A percentile compares a stretch with the other conserved stretches of the same genome.
These are phyloP conservation scores for Apamea anceps DNA, from an alignment of 2,888 invertebrate species.

Conservation along the genomic window DNA sequence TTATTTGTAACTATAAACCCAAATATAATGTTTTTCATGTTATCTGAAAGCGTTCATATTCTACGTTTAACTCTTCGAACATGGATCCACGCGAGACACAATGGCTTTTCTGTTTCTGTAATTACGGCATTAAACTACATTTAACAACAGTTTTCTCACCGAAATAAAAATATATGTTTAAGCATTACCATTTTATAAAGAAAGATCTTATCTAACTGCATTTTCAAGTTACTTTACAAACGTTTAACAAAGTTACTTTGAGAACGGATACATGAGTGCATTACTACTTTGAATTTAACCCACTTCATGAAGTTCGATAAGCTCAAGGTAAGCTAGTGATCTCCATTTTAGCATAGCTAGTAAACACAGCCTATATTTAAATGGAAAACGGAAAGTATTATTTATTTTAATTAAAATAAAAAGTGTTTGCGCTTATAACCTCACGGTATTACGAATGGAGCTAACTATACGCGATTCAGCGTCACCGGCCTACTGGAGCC, in stretches of 20 bases:
- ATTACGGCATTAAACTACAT: neutral
- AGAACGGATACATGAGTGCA: slow-evolving; percentile 20
- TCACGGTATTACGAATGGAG: no score
- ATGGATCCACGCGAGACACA: no score
- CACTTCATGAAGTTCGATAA: slow-evolving; percentile 19
- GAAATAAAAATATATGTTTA: neutral
- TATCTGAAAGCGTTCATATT: neutral
- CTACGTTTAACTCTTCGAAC: neutral
- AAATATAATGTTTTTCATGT: neutral
- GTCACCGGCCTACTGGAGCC: neutral
- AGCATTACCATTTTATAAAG: slow-evolving; percentile 10
- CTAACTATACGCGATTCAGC: no score
- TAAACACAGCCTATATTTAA: neutral
- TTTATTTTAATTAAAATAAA: neutral
- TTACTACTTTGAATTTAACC: slow-evolving; percentile 28
- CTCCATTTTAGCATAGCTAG: neutral
- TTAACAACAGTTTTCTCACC: slow-evolving; percentile 6
- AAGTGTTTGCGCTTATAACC: neutral
- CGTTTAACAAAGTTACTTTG: no score
- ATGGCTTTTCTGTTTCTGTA: no score
- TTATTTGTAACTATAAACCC: neutral
- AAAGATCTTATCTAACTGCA: slow-evolving; percentile 22
- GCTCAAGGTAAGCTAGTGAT: slow-evolving; percentile 13
- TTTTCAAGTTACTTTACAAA: slow-evolving; percentile 20
- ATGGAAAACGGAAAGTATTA: slow-evolving; percentile 8